A percentile compares a stretch with the other conserved stretches of the same genome.
phyloP scores from a whole-genome alignment of 2,113 vertebrate species.

The Entomyzon cyanotis region DNA sequence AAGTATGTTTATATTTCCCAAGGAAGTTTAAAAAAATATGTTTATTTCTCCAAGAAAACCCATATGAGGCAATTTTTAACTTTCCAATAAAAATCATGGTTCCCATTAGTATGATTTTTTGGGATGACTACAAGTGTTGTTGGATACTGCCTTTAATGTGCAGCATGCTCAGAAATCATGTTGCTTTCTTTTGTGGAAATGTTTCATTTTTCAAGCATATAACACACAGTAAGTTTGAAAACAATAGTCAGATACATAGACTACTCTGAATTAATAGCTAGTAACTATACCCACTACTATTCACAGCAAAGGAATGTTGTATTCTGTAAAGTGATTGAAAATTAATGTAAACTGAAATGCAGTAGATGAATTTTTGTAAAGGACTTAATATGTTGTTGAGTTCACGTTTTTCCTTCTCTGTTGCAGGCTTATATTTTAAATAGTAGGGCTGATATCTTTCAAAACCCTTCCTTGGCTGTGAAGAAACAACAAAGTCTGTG shows the following conservation, averaged over 20 bases:
- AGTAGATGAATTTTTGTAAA: background rate
- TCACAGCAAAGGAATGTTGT: background rate
- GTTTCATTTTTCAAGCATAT: background rate
- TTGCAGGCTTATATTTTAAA: background rate
- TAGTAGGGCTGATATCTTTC: background rate
- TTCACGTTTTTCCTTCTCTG: background rate
- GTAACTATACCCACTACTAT: background rate
- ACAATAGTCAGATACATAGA: background rate
- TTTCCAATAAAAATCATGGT: background rate
- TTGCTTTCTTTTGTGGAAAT: background rate
- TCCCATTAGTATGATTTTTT: background rate
- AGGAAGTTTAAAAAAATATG: background rate
- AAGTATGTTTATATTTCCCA: background rate
- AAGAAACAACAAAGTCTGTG: background rate
- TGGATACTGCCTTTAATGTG: background rate
- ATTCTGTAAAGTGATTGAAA: background rate
- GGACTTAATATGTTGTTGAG: background rate
- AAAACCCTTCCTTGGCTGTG: background rate
- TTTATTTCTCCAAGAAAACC: background rate
- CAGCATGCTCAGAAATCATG: rapidly evolving
- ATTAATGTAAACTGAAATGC: background rate
- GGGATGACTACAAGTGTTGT: background rate
- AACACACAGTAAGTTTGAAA: background rate
- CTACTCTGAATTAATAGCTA: background rate
- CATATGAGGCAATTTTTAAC: background rate